Evolutionary conservation across 2,888 invertebrate genomes (phyloP).

Genomic region (Amaurobius ferox): DNA sequence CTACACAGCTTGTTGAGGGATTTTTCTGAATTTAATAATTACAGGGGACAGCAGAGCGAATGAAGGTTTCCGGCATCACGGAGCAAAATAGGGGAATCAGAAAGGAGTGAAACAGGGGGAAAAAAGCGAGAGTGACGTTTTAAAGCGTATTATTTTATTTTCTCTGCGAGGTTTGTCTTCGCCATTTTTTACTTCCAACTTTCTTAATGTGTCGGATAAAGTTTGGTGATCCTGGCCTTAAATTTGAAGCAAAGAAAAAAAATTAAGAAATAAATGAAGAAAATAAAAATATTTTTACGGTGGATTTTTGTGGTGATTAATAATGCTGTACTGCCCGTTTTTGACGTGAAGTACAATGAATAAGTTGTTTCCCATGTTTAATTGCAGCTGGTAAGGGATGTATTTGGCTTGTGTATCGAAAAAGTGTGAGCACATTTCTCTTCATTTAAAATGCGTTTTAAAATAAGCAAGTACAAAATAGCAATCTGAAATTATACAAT

Average conservation of each 20-base stretch:
- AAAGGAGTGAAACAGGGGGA: background rate
- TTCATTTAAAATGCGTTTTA: no score
- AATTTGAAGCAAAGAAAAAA: background rate
- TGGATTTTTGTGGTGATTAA: background rate
- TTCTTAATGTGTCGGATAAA: background rate
- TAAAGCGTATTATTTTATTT: background rate
- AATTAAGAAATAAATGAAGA: background rate
- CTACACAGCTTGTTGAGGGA: background rate
- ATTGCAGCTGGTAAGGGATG: no score
- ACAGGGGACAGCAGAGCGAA: slow-evolving; percentile 6
- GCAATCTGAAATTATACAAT: no score
- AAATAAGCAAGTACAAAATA: no score
- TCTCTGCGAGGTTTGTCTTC: background rate
- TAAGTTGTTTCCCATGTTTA: no score
- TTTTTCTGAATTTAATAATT: slow-evolving; percentile 48
- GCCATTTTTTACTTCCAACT: background rate
- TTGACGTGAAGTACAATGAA: no score
- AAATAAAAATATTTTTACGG: background rate
- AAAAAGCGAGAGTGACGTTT: background rate
- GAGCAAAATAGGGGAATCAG: no score
- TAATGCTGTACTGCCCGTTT: no score
- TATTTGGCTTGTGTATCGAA: no score
- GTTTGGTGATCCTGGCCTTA: background rate
- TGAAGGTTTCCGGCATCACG: slow-evolving; percentile 9
- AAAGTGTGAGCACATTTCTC: no score